phyloP scores from a whole-genome alignment of 2,888 invertebrate species.

The Kryphioiulus occultus region DNA sequence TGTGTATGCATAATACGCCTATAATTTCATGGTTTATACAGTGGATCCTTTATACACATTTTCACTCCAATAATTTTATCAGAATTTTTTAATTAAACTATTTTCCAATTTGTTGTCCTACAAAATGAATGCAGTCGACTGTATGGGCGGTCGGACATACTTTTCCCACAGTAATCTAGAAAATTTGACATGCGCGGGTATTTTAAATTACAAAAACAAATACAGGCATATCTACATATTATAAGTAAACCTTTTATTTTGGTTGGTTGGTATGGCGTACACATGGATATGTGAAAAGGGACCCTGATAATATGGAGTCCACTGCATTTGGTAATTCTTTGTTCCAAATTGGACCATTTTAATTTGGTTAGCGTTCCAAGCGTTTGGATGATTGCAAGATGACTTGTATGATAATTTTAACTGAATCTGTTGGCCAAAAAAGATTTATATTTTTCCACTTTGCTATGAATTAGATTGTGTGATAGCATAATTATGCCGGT shows the following conservation, averaged over 20 bases:
- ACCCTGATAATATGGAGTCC: too few species aligned
- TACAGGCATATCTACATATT: too few species aligned
- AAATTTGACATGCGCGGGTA: too few species aligned
- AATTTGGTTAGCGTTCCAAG: not conserved
- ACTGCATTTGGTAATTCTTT: too few species aligned
- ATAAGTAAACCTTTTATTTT: too few species aligned
- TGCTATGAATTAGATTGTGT: not conserved
- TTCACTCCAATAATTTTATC: not conserved
- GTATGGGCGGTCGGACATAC: too few species aligned
- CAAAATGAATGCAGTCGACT: not conserved
- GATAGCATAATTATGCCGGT: not conserved
- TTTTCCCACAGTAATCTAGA: too few species aligned
- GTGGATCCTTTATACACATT: not conserved
- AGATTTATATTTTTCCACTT: not conserved
- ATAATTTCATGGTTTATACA: not conserved
- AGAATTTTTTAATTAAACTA: not conserved
- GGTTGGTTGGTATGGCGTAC: too few species aligned
- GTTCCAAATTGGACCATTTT: not conserved
- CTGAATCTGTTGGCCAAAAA: not conserved
- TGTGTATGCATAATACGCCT: not conserved
- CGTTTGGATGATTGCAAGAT: not conserved
- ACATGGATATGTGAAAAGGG: too few species aligned
- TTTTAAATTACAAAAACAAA: not conserved
- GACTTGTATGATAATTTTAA: not conserved
- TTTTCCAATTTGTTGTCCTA: not conserved